Conservation (phyloP, 2,888 invertebrate species). For the Lasioglossum marginatum region DNA sequence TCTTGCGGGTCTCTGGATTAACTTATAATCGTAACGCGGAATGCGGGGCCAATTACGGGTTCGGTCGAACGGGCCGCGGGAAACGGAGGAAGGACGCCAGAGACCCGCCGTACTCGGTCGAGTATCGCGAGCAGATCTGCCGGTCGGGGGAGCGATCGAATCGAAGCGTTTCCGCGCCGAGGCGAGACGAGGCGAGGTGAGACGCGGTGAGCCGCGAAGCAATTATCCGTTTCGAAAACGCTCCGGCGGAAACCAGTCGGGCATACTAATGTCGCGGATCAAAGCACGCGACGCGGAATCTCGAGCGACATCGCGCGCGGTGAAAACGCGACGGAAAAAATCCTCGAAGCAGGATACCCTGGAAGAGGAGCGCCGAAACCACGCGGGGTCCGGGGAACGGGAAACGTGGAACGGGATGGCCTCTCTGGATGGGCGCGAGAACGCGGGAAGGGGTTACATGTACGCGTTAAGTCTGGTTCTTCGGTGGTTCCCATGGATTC, state of each 20-base stretch:
- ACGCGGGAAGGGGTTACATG: slow-evolving; percentile 75
- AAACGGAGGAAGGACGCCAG: neutral
- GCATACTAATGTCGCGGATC: slow-evolving; percentile 57
- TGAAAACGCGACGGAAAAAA: slow-evolving; percentile 33
- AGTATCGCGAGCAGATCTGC: slow-evolving; percentile 62
- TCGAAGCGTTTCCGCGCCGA: slow-evolving; percentile 24
- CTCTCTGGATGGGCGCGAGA: slow-evolving; percentile 9
- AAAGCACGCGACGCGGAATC: slow-evolving; percentile 33
- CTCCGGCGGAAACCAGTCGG: slow-evolving; percentile 48
- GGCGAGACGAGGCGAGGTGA: slow-evolving; percentile 33
- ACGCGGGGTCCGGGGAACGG: slow-evolving; percentile 5
- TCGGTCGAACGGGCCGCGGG: slow-evolving; percentile 32
- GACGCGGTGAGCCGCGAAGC: slow-evolving; percentile 39
- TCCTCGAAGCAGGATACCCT: neutral
- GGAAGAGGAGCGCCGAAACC: slow-evolving; percentile 5
- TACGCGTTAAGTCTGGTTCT: slow-evolving; percentile 81
- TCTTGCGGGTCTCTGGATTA: slow-evolving; percentile 74
- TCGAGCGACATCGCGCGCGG: slow-evolving; percentile 13
- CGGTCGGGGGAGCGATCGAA: slow-evolving; percentile 41
- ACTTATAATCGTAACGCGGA: slow-evolving; percentile 83
- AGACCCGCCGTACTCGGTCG: slow-evolving; percentile 40
- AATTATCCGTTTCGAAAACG: slow-evolving; percentile 61
- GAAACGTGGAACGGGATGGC: slow-evolving; percentile 46
- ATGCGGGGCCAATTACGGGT: slow-evolving; percentile 82
- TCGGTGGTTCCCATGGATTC: slow-evolving; percentile 84